Conservation (phyloP, 1,140 invertebrate genomes). For the Dufourea novaeangliae region DNA sequence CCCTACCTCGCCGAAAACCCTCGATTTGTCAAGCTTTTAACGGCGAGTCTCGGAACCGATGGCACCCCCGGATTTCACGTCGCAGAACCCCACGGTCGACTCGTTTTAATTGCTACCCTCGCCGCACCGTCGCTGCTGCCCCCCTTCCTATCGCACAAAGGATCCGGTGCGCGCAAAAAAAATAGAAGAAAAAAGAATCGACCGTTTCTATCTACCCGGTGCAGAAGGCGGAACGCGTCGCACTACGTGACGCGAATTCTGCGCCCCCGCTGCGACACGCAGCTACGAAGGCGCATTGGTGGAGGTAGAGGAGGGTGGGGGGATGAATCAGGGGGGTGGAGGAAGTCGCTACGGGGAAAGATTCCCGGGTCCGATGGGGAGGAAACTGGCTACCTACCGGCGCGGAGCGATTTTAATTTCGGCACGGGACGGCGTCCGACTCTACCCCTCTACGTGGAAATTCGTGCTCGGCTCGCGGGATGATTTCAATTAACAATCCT, state of each 20-base stretch:
- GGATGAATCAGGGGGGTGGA: too few species aligned
- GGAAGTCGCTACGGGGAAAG: background rate
- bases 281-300: background rate
- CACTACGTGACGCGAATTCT: slow-evolving; percentile 4
- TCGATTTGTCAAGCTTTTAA: slow-evolving; percentile 29
- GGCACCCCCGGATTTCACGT: background rate
- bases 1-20: too few species aligned
- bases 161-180: background rate
- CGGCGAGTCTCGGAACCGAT: background rate
- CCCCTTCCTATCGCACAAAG: background rate
- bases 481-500: slow-evolving; percentile 44
- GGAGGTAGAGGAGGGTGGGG: background rate
- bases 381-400: background rate
- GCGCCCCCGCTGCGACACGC: background rate
- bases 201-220: background rate
- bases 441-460: background rate
- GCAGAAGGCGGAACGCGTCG: background rate
- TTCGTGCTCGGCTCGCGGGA: background rate
- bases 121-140: background rate
- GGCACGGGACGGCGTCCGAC: background rate
- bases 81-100: background rate
- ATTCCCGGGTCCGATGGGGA: background rate
- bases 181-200: too few species aligned
- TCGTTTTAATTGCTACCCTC: slow-evolving; percentile 20
- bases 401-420: slow-evolving; percentile 1